These are phyloP conservation scores for Dasyprocta punctata DNA, from an alignment of 2,113 vertebrate species.

Conservation along the genomic window DNA sequence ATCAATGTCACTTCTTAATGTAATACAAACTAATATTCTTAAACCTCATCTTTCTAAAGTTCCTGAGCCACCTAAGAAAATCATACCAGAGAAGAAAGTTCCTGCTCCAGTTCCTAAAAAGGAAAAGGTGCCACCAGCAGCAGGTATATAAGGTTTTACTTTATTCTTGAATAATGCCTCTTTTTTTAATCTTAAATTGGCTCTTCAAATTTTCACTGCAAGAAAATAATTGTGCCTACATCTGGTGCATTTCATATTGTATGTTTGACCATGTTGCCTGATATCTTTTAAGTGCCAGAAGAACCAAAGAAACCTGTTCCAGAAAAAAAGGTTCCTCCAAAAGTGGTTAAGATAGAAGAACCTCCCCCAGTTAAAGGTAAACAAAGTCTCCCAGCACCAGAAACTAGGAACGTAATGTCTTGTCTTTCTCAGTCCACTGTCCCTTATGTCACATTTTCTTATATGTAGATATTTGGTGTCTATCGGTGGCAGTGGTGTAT, in stretches of 20 bases:
- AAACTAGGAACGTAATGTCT: neutral
- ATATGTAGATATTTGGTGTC: slow-evolving; percentile 6
- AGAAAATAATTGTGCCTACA: neutral
- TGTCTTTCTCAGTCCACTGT: slow-evolving; percentile 28
- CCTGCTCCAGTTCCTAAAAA: slow-evolving; percentile 70
- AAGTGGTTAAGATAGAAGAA: slow-evolving; percentile 83
- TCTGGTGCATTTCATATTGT: slow-evolving; percentile 23
- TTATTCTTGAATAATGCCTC: neutral
- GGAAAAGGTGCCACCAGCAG: slow-evolving; percentile 79
- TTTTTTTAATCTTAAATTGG: slow-evolving; percentile 36
- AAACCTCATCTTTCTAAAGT: slow-evolving; percentile 82
- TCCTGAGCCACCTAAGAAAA: slow-evolving; percentile 81
- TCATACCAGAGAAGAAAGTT: slow-evolving; percentile 78
- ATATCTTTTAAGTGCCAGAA: slow-evolving; percentile 86
- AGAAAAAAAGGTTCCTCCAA: slow-evolving; percentile 80
- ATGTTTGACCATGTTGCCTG: slow-evolving; percentile 72
- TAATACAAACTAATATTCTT: slow-evolving; percentile 70
- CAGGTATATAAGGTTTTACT: slow-evolving; percentile 83
- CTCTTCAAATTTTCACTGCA: slow-evolving; percentile 53
- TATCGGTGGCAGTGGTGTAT: slow-evolving; percentile 29
- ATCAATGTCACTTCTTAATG: neutral
- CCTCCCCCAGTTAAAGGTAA: slow-evolving; percentile 86
- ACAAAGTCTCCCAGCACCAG: slow-evolving; percentile 22
- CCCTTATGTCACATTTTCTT: slow-evolving; percentile 33
- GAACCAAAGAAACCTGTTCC: slow-evolving; percentile 78